A percentile compares a stretch with the other conserved stretches of the same genome.
Conservation (phyloP, 2,797 vertebrate genomes). For the Catamblyrhynchus diadema region DNA sequence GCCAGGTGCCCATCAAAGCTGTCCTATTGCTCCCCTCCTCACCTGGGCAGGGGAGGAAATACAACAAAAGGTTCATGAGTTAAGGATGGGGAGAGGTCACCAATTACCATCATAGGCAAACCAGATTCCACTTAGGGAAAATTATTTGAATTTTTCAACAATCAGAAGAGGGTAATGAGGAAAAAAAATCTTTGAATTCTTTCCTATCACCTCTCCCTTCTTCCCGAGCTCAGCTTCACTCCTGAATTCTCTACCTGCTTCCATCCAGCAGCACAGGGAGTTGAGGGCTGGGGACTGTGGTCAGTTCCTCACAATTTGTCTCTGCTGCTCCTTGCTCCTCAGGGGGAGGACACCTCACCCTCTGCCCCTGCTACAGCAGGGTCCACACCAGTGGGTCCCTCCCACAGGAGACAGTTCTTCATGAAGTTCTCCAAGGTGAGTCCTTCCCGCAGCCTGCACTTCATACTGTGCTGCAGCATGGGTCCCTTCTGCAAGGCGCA, state of each 20-base stretch:
- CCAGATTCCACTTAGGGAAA: not conserved
- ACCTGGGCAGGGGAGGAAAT: not conserved
- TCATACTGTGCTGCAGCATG: not conserved
- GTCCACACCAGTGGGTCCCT: not conserved
- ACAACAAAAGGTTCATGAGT: fast-evolving
- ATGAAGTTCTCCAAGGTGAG: not conserved
- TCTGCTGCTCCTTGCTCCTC: not conserved
- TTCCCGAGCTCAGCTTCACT: not conserved
- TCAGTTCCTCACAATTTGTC: too few species aligned
- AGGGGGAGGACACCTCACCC: not conserved
- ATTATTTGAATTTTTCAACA: not conserved
- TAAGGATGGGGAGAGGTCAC: not conserved
- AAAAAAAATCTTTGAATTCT: not conserved
- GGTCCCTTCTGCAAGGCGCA: not conserved
- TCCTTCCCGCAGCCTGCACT: not conserved
- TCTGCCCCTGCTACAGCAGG: not conserved
- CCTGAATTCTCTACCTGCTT: not conserved
- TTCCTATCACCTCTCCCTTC: not conserved
- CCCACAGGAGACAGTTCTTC: not conserved
- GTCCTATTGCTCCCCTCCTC: not conserved
- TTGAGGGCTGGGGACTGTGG: not conserved
- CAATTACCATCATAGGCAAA: not conserved
- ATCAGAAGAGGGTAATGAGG: not conserved
- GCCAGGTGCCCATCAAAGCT: not conserved
- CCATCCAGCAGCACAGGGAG: not conserved